These are phyloP conservation scores for Desoria tigrina DNA, from an alignment of 2,888 invertebrate species.

Conservation along the genomic window DNA sequence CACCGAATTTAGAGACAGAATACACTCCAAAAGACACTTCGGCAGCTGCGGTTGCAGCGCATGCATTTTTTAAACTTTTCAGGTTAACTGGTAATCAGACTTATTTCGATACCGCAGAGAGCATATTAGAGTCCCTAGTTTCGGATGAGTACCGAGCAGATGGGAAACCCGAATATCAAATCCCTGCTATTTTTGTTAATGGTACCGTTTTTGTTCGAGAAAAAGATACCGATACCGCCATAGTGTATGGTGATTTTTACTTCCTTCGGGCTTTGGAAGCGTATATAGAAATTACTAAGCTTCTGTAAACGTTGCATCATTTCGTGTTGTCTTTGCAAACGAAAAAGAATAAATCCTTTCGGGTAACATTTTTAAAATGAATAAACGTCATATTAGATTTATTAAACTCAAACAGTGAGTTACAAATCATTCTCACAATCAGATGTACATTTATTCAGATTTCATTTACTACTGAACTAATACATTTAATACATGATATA, in stretches of 20 bases:
- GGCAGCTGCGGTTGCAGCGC: slow-evolving; percentile 34
- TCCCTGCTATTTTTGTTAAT: slow-evolving; percentile 37
- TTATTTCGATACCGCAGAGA: slow-evolving; percentile 32
- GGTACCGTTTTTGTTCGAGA: slow-evolving; percentile 38
- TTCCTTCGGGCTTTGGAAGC: slow-evolving; percentile 31
- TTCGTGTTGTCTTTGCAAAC: too few species aligned
- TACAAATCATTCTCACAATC: too few species aligned
- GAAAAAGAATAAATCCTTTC: too few species aligned
- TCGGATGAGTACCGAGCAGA: slow-evolving; percentile 18
- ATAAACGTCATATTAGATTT: too few species aligned
- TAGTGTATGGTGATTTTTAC: slow-evolving; percentile 43
- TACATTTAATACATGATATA: too few species aligned
- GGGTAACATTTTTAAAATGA: too few species aligned
- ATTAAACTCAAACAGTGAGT: too few species aligned
- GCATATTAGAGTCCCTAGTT: slow-evolving; percentile 30
- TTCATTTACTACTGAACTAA: too few species aligned
- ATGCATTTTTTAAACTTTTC: slow-evolving; percentile 27
- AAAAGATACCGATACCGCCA: slow-evolving; percentile 35
- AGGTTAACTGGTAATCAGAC: slow-evolving; percentile 16
- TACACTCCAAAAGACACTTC: slow-evolving; percentile 41
- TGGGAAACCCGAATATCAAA: slow-evolving; percentile 19
- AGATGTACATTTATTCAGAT: too few species aligned
- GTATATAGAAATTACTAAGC: slow-evolving; percentile 18
- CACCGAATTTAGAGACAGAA: slow-evolving; percentile 24
- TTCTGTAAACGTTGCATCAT: too few species aligned